These are phyloP conservation scores for Callinectes sapidus DNA, from an alignment of 2,888 invertebrate species.

Conservation along the genomic window DNA sequence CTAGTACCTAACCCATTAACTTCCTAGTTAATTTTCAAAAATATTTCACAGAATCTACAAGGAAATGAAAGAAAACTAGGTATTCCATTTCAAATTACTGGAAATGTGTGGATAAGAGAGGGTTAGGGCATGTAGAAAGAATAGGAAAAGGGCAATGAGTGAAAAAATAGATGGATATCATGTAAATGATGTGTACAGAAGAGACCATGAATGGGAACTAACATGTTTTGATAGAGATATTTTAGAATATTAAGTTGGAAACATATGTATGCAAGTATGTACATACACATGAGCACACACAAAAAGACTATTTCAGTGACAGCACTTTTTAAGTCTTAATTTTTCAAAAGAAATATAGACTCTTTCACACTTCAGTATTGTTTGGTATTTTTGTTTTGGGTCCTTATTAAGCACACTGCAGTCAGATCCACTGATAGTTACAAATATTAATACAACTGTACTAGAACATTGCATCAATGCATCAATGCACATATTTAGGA, in stretches of 20 bases:
- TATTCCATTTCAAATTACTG: too few species aligned
- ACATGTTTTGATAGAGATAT: too few species aligned
- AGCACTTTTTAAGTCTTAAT: not conserved
- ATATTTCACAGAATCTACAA: too few species aligned
- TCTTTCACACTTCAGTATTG: not conserved
- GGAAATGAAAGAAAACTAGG: too few species aligned
- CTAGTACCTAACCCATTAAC: too few species aligned
- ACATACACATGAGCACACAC: slow-evolving; percentile 27
- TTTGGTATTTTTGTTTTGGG: not conserved
- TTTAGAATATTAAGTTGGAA: not conserved
- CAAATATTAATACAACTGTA: not conserved
- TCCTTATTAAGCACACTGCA: not conserved
- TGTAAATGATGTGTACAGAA: too few species aligned
- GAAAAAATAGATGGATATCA: too few species aligned
- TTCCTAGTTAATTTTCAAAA: too few species aligned
- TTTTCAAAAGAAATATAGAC: not conserved
- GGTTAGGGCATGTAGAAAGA: too few species aligned
- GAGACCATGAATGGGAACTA: too few species aligned
- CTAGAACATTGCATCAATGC: not conserved
- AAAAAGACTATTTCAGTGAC: not conserved
- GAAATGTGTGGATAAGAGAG: too few species aligned
- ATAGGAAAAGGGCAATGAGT: too few species aligned
- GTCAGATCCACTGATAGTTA: not conserved
- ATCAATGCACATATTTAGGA: not conserved
- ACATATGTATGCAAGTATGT: not conserved